A percentile compares a stretch with the other conserved stretches of the same genome.
Evolutionary conservation across 1,140 invertebrate species (phyloP).

Genomic region (Drosophila sp.): DNA sequence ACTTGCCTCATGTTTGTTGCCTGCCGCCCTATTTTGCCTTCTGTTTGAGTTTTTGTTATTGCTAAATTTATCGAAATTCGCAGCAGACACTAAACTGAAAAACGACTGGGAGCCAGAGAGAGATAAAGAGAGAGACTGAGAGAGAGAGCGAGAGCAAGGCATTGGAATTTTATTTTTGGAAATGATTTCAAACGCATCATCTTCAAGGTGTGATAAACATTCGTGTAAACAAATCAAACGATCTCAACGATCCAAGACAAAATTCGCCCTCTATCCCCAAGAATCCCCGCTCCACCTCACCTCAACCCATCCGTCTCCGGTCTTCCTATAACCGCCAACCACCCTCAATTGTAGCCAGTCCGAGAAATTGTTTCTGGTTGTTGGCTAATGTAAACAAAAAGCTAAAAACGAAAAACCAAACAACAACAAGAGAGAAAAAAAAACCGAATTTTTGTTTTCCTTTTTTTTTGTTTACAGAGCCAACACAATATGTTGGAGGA

Average conservation of each 20-base stretch:
- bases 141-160: not conserved
- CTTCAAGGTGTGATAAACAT: conserved; percentile 77
- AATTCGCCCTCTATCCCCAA: conserved; percentile 15
- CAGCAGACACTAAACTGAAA: conserved; percentile 19
- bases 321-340: not conserved
- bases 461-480: conserved; percentile 15
- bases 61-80: conserved; percentile 69
- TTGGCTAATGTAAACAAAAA: conserved; percentile 20
- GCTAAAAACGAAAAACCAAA: not conserved
- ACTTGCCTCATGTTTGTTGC: conserved; percentile 48
- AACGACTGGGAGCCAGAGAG: not conserved
- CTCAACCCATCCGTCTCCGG: conserved; percentile 25
- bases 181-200: conserved; percentile 80
- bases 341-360: conserved; percentile 17
- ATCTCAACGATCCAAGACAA: conserved; percentile 20
- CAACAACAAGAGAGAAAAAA: not conserved
- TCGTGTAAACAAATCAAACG: conserved; percentile 75
- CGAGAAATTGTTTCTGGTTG: conserved; percentile 16
- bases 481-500: conserved; percentile 14
- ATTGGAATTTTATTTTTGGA: conserved; percentile 71
- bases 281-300: conserved; percentile 27
- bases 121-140: not conserved
- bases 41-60: conserved; percentile 28
- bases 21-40: conserved; percentile 68
- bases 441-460: not conserved